These are phyloP conservation scores for Radopholus similis DNA, from an alignment of 1,140 invertebrate genomes.

Conservation along the genomic window DNA sequence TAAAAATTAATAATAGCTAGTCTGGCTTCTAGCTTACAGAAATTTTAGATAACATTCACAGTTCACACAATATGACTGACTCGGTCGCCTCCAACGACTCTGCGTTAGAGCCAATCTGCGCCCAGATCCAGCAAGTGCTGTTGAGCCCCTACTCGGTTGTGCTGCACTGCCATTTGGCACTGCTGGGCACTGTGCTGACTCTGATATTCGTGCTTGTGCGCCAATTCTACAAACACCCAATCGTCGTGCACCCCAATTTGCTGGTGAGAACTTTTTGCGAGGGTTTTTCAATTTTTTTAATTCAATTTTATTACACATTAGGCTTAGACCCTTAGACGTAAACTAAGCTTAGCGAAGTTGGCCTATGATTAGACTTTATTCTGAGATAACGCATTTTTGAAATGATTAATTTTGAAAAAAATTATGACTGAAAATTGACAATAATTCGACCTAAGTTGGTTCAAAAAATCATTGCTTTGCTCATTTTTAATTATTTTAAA, in stretches of 20 bases:
- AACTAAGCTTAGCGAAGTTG: no score
- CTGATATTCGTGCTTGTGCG: not conserved
- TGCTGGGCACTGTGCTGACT: not conserved
- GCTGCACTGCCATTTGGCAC: not conserved
- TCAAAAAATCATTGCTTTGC: not conserved
- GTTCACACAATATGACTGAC: no score
- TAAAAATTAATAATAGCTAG: no score
- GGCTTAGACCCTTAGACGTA: no score
- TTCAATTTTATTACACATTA: no score
- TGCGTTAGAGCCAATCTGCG: no score
- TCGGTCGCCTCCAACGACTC: no score
- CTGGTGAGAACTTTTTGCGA: not conserved
- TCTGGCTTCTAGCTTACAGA: no score
- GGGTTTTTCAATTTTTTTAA: not conserved
- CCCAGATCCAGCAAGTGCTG: not conserved
- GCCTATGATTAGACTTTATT: no score
- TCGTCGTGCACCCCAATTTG: not conserved
- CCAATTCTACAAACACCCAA: not conserved
- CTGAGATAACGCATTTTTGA: conserved; percentile 2
- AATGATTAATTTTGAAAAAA: not conserved
- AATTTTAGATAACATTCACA: no score
- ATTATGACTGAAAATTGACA: not conserved
- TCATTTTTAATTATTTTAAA: no score
- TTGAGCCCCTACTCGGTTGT: not conserved
- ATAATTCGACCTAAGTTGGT: no score